These are phyloP conservation scores for Odontothrips loti DNA, from an alignment of 2,888 invertebrate species.

Conservation along the genomic window DNA sequence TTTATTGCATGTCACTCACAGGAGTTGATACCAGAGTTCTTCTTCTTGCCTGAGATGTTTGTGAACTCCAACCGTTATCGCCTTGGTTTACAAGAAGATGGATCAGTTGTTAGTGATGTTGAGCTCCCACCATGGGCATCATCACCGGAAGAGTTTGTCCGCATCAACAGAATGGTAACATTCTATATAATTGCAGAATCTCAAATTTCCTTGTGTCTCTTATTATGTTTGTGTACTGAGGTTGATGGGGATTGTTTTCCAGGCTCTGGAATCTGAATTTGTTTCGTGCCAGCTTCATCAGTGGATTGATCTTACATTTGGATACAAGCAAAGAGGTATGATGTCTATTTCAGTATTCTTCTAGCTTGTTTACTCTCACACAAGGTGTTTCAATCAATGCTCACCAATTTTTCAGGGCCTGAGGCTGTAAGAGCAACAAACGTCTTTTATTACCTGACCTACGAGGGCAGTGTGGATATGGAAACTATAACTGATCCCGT, in stretches of 20 bases:
- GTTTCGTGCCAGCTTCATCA: constrained; percentile 99
- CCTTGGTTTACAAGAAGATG: constrained; percentile 85
- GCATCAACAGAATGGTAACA: constrained; percentile 88
- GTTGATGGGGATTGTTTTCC: constrained; percentile 39
- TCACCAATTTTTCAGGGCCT: constrained; percentile 59
- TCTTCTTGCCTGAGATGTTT: constrained; percentile 98
- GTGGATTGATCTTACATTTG: constrained; percentile 99
- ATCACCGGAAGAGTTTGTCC: constrained; percentile 94
- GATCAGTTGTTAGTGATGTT: constrained; percentile 71
- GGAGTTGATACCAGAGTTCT: constrained; percentile 98
- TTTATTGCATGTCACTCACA: constrained; percentile 44
- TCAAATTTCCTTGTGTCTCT: constrained; percentile 29
- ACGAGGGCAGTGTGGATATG: constrained; percentile 94
- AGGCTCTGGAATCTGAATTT: constrained; percentile 97
- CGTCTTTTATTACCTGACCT: constrained; percentile 98
- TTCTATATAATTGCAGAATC: constrained; percentile 23
- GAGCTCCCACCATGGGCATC: constrained; percentile 95
- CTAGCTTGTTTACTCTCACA: not conserved
- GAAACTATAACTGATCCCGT: constrained; percentile 84
- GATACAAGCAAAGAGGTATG: constrained; percentile 93
- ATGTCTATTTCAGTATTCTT: constrained; percentile 7
- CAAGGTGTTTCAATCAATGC: constrained; percentile 19
- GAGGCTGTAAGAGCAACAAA: constrained; percentile 97
- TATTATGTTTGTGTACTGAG: constrained; percentile 33
- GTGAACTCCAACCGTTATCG: constrained; percentile 81